Base-by-base conservation (phyloP, 64 coral and sea anemone species). In the Anthopleura sola region DNA sequence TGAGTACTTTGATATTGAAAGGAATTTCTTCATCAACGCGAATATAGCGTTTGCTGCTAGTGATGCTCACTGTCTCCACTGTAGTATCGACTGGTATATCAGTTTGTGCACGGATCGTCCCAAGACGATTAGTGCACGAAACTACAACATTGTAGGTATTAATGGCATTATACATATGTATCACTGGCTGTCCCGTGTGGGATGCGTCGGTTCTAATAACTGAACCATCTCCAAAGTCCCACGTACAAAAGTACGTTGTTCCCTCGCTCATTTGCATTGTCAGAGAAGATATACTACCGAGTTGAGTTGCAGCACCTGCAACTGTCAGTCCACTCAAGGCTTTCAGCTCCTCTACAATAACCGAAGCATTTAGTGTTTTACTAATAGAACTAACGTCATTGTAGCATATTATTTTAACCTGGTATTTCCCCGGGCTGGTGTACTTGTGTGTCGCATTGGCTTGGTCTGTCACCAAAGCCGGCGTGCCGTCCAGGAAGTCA, bases 381-480 rank as follows among this genome's bases (percentile, higher is more conserved):
- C 75, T 89, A 13, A 97, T 92, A 1, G 90, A 92, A 66, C 88
- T 97, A 0, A 97, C 83, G 24, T 92, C 94, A 37, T 97, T 97
- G 31, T 89, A 97, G 74, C 94, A 97, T 19, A 66, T 90, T 54
- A 97, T 87, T n/a, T 90, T 78, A 18, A 92, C 78, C 36, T 86
- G 80, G 84, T 92, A 97, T 24, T 83, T 86, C 36, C 94, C 94
- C 31, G 19, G 85, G 3, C 15, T 39, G 74, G 57, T 92, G 68
- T 92, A 97, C 23, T 83, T 40, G 38, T 97, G 84, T 12, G 24
- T 86, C 50, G 88, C 91, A 32, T 28, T 80, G 36, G 74, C 26
- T 24, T 92, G 53, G 2, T 23, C 55, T 58, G 90, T 92, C 1
- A 90, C 31, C 68, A 5, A 71, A 34, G 83, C 32, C 0, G 78